Evolutionary conservation across 2,888 invertebrate species (phyloP).

Genomic region (Drosophila barbarae): DNA sequence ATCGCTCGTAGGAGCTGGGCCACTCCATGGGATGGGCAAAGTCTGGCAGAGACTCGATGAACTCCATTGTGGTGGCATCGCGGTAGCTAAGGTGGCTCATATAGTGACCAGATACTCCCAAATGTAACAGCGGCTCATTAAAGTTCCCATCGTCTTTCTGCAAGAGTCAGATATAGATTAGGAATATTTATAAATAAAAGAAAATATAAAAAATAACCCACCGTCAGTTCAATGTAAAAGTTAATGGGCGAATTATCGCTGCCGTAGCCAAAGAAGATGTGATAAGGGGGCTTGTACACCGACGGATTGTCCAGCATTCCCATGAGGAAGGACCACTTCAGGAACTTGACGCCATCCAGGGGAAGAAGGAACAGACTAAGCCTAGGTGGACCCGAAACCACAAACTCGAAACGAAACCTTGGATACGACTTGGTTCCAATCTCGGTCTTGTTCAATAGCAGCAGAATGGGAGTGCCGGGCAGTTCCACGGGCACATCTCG

Average conservation of each 20-base stretch:
- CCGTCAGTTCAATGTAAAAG: slow-evolving; percentile 65
- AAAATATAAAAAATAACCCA: slow-evolving; percentile 15
- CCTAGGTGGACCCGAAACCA: slow-evolving; percentile 65
- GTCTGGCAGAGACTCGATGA: slow-evolving; percentile 75
- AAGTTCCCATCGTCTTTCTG: slow-evolving; percentile 57
- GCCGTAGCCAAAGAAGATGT: slow-evolving; percentile 66
- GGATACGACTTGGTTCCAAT: slow-evolving; percentile 30
- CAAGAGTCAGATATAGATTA: not conserved
- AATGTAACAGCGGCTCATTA: slow-evolving; percentile 69
- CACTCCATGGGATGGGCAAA: slow-evolving; percentile 81
- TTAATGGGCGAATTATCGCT: slow-evolving; percentile 60
- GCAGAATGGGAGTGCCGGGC: slow-evolving; percentile 56
- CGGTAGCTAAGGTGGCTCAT: slow-evolving; percentile 74
- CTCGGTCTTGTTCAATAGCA: slow-evolving; percentile 50
- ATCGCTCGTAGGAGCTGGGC: slow-evolving; percentile 80
- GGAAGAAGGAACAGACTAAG: slow-evolving; percentile 71
- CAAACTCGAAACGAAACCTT: slow-evolving; percentile 59
- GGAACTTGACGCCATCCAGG: slow-evolving; percentile 55
- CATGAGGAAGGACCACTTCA: slow-evolving; percentile 69
- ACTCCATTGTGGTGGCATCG: slow-evolving; percentile 79
- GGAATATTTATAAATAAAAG: too few species aligned
- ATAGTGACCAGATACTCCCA: slow-evolving; percentile 80
- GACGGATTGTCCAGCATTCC: slow-evolving; percentile 55
- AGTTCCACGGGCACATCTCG: slow-evolving; percentile 46
- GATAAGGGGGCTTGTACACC: slow-evolving; percentile 61